Percentiles rank a stretch among this genome's conserved stretches.
Conservation (phyloP, 1,140 invertebrate genomes). For the Polyergus mexicanus region DNA sequence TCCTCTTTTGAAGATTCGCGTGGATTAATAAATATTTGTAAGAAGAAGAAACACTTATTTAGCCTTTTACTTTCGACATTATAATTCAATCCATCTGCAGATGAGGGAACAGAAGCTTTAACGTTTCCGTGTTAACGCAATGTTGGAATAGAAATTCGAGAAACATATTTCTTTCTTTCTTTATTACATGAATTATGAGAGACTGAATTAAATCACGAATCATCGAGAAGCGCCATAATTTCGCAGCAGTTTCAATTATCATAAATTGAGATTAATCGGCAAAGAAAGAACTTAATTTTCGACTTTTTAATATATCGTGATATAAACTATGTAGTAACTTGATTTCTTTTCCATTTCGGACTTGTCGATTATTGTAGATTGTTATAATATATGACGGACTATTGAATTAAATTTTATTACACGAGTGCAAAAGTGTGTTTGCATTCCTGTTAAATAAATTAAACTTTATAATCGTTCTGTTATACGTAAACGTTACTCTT, state of each 20-base stretch:
- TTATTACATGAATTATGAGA: slow-evolving; percentile 1
- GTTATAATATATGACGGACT: not conserved
- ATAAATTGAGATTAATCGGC: not conserved
- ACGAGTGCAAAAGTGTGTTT: too few species aligned
- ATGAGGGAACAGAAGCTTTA: too few species aligned
- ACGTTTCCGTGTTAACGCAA: not conserved
- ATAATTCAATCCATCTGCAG: too few species aligned
- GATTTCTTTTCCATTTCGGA: slow-evolving; percentile 1
- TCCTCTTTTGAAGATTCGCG: too few species aligned
- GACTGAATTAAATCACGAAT: not conserved
- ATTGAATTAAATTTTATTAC: not conserved
- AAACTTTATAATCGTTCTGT: not conserved
- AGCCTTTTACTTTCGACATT: too few species aligned
- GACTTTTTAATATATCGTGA: not conserved
- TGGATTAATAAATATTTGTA: too few species aligned
- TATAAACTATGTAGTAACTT: not conserved
- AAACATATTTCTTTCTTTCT: not conserved
- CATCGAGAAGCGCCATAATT: not conserved
- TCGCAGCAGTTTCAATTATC: slow-evolving; percentile 11
- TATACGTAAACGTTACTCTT: not conserved
- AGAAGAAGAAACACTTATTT: too few species aligned
- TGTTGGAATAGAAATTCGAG: not conserved
- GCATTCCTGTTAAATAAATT: too few species aligned
- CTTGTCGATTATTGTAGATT: not conserved
- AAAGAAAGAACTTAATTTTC: not conserved